Evolutionary conservation across 2,113 vertebrate species (phyloP).

Genomic region (Chiloscyllium plagiosum): DNA sequence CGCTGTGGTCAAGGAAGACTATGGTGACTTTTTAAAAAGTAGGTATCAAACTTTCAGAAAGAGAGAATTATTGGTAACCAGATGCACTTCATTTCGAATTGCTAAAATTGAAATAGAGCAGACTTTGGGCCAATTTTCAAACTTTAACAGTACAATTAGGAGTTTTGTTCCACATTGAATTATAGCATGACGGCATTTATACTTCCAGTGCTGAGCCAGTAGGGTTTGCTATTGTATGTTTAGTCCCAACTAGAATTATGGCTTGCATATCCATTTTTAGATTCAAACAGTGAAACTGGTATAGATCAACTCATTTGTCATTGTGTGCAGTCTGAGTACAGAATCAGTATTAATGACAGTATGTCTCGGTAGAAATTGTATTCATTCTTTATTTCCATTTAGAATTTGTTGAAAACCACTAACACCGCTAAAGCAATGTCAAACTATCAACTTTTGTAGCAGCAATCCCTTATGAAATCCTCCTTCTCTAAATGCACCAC

Average conservation of each 20-base stretch:
- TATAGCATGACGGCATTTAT: background rate
- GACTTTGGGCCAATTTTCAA: too few species aligned
- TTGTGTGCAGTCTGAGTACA: background rate
- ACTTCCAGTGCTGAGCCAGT: background rate
- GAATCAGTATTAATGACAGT: background rate
- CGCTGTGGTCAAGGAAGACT: too few species aligned
- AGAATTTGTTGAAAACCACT: background rate
- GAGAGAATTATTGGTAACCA: background rate
- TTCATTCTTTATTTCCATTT: background rate
- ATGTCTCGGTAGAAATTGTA: background rate
- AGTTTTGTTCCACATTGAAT: background rate
- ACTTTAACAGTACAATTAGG: too few species aligned
- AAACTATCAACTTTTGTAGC: background rate
- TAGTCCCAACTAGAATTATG: background rate
- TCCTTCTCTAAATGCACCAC: background rate
- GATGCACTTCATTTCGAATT: background rate
- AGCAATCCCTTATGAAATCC: background rate
- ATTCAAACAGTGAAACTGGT: background rate
- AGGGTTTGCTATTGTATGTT: too few species aligned
- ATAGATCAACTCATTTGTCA: background rate
- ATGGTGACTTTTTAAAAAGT: too few species aligned
- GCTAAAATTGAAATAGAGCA: background rate
- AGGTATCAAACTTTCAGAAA: background rate
- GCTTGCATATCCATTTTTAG: background rate
- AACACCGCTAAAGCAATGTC: background rate